Conservation (phyloP, 2,113 vertebrate species). For the Orthonyx spaldingii region DNA sequence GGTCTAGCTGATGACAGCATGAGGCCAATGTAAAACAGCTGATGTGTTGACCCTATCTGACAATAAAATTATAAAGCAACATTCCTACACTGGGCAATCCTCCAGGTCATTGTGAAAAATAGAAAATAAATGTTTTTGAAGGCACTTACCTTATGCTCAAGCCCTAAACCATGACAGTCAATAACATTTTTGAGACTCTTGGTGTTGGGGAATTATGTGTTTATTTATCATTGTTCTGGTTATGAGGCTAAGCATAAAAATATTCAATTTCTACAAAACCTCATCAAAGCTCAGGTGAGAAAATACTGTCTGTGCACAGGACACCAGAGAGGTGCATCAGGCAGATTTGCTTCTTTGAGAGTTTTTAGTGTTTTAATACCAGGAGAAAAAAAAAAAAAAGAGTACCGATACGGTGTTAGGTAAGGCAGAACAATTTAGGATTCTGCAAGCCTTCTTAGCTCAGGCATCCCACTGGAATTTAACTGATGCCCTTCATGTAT, state of each 20-base stretch:
- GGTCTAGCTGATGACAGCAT: constrained; percentile 21
- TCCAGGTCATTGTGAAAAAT: not conserved
- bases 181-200: not conserved
- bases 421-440: not conserved
- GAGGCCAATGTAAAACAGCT: constrained; percentile 3
- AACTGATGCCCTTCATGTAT: not conserved
- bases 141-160: not conserved
- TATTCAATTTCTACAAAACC: not conserved
- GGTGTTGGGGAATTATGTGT: not conserved
- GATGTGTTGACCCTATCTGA: not conserved
- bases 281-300: not conserved
- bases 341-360: not conserved
- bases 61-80: not conserved
- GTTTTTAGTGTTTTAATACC: not conserved
- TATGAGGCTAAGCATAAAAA: not conserved
- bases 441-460: not conserved
- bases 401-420: not conserved
- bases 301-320: not conserved
- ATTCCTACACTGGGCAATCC: not conserved
- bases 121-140: not conserved
- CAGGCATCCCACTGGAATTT: not conserved
- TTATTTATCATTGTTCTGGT: not conserved
- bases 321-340: not conserved
- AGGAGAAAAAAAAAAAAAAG: not conserved
- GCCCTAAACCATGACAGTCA: not conserved